Evolutionary conservation across 2,113 vertebrate genomes (phyloP), one percentile per base, ranked within the genome.

Genomic region (Piprites chloris): DNA sequence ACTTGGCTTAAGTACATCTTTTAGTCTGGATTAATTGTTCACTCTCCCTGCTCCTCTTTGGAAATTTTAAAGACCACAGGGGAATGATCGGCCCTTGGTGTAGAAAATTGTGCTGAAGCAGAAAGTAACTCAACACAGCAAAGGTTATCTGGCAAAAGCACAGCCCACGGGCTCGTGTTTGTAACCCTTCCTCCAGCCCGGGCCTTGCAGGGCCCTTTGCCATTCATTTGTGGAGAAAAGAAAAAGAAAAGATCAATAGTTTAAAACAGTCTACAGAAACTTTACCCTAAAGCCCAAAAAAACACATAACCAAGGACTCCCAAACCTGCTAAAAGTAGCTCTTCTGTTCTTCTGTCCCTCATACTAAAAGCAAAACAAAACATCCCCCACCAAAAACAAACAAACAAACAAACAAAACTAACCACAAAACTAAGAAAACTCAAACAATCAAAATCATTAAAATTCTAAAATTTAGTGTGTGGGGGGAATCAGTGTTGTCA

Each of bases 131-230:
- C 44, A 49, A 28, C 8, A 30, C 27, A 65, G 85, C 53, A 95
- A 91, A 95, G 56, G 80, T 86, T 90, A 18, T 27, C 89, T 89
- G 62, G 90, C 56, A 95, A 94, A 95, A 95, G 73, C 16, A 11
- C 39, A 49, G 94, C 65, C 81, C 90, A 91, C 5, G 5, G 87
- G 66, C 91, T 87, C 86, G 18, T n/a, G 71, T 90, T 96, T 91
- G 91, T 93, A 93, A 58, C 68, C 35, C 61, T 83, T 52, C 75
- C n/a, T 84, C 53, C 88, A 95, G 71, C 28, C 79, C 35, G 27
- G 65, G 46, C 62, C 88, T 84, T 94, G 56, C 44, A 83, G 62
- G 76, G 41, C 55, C 75, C 30, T 96, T 87, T 90, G 68, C 62
- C 55, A 42, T 42, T 39, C 39, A 11, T 84, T 72, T 78, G 53